phyloP scores from a whole-genome alignment of 2,888 invertebrate species.

The Xestobium rufovillosum region DNA sequence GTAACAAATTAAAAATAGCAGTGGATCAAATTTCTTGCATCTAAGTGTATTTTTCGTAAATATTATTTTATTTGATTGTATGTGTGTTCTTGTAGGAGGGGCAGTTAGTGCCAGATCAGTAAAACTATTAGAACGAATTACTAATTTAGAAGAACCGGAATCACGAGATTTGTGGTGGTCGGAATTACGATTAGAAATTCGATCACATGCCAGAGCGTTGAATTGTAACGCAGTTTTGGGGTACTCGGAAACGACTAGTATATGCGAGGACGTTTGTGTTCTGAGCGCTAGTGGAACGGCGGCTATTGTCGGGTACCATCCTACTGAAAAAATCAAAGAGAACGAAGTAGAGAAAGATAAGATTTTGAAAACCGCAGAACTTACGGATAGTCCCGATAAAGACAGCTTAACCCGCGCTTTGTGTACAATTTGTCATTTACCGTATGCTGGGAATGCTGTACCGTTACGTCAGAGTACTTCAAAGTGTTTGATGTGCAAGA shows the following conservation, averaged over 20 bases:
- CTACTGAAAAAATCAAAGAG: constrained; percentile 6
- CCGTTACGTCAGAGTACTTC: constrained; percentile 67
- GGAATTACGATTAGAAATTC: constrained; percentile 88
- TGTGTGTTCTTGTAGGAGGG: too few relatives aligned
- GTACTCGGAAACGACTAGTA: constrained; percentile 86
- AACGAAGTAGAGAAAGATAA: constrained; percentile 24
- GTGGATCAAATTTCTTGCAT: too few relatives aligned
- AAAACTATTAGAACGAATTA: constrained; percentile 72
- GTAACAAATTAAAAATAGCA: too few relatives aligned
- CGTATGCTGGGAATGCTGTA: constrained; percentile 65
- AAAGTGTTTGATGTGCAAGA: constrained; percentile 67
- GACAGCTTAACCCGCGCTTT: constrained; percentile 20
- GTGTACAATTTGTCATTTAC: constrained; percentile 63
- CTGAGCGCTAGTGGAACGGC: constrained; percentile 92
- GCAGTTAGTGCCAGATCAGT: constrained; percentile 78
- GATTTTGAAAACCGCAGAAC: constrained; percentile 27
- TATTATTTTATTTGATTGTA: too few relatives aligned
- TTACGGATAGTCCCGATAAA: constrained; percentile 40
- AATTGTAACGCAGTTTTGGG: constrained; percentile 93
- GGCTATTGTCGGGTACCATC: constrained; percentile 64
- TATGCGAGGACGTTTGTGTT: constrained; percentile 93
- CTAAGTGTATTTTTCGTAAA: too few relatives aligned
- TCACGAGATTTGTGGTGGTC: constrained; percentile 96
- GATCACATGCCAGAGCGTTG: constrained; percentile 86
- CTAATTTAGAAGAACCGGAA: constrained; percentile 83